Evolutionary conservation across 2,888 invertebrate species (phyloP), one percentile per base, ranked within the genome.

Genomic region (Torymus auratus): DNA sequence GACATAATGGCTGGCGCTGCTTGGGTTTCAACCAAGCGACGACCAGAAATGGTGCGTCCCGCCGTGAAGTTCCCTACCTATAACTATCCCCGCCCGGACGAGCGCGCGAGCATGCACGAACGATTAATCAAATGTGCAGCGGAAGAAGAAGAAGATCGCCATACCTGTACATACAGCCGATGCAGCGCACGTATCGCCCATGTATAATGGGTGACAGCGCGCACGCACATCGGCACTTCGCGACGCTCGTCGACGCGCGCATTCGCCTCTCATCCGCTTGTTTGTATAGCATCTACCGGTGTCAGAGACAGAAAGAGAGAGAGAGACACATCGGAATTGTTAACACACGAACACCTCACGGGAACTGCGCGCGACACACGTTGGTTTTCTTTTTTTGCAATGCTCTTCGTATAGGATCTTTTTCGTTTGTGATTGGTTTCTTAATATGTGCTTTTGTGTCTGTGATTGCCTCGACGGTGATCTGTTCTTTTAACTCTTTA

Each of bases 1-100:
- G 88, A 87, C 86, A 86, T 86, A 85, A 86, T 84, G 83, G 86
- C 89, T 89, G 89, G 88, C 88, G 88, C 86, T 88, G 85, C 89
- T 89, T 89, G 88, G 87, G 41, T 41, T 85, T 77, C 83, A 84
- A 82, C 86, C 88, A 89, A 89, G 89, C 86, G 86, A 87, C 85
- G 88, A 87, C 87, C 88, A 89, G 88, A 87, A 85, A 85, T 86
- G 87, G 86, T 85, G 86, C 87, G 86, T 88, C 86, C 86, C 85
- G 75, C 82, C 28, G 77, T 62, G 17, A 79, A 76, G 64, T 75
- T 81, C 41, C 52, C 65, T 50, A 70, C 41, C 41, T 41, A 41
- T 41, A 20, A 20, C 20, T 20, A 20, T 10, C 41, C 41, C 41
- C 41, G 41, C 41, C 41, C 41, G 41, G 60, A 41, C 71, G 20